These are phyloP conservation scores for Drosophila stalkeri DNA, from an alignment of 2,888 invertebrate genomes.

Conservation along the genomic window DNA sequence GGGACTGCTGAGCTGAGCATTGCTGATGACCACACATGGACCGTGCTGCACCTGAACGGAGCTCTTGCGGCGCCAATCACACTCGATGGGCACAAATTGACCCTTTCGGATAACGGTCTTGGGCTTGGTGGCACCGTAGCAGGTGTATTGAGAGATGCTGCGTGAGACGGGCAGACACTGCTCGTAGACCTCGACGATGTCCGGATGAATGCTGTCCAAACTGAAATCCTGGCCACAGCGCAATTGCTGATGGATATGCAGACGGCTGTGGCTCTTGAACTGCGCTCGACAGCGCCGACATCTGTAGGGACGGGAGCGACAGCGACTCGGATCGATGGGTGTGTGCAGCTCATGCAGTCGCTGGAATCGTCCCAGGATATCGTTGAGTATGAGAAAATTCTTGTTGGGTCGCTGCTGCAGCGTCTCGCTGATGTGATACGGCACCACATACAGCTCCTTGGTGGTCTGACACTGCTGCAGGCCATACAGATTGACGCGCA, in stretches of 20 bases:
- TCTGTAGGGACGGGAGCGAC: slow-evolving; percentile 18
- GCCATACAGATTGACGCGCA: slow-evolving; percentile 62
- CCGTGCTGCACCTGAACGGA: slow-evolving; percentile 64
- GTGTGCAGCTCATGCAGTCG: slow-evolving; percentile 54
- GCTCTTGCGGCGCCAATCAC: slow-evolving; percentile 63
- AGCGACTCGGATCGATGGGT: not conserved
- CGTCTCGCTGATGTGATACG: slow-evolving; percentile 65
- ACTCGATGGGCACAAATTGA: slow-evolving; percentile 66
- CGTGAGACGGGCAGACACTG: slow-evolving; percentile 70
- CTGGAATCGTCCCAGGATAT: slow-evolving; percentile 59
- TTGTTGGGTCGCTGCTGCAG: slow-evolving; percentile 61
- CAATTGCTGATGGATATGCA: slow-evolving; percentile 62
- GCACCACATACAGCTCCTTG: slow-evolving; percentile 64
- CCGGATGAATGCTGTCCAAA: slow-evolving; percentile 66
- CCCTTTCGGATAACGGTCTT: slow-evolving; percentile 59
- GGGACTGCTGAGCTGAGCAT: slow-evolving; percentile 55
- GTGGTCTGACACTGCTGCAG: slow-evolving; percentile 61
- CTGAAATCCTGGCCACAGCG: slow-evolving; percentile 66
- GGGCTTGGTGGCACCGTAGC: slow-evolving; percentile 66
- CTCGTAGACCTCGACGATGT: slow-evolving; percentile 66
- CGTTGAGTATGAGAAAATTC: slow-evolving; percentile 62
- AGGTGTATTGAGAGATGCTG: slow-evolving; percentile 53
- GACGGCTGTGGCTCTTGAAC: slow-evolving; percentile 47
- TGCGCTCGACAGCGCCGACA: slow-evolving; percentile 52
- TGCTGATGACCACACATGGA: slow-evolving; percentile 64